These are phyloP conservation scores for Hartigia nigra DNA, from an alignment of 2,888 invertebrate species.

Conservation along the genomic window DNA sequence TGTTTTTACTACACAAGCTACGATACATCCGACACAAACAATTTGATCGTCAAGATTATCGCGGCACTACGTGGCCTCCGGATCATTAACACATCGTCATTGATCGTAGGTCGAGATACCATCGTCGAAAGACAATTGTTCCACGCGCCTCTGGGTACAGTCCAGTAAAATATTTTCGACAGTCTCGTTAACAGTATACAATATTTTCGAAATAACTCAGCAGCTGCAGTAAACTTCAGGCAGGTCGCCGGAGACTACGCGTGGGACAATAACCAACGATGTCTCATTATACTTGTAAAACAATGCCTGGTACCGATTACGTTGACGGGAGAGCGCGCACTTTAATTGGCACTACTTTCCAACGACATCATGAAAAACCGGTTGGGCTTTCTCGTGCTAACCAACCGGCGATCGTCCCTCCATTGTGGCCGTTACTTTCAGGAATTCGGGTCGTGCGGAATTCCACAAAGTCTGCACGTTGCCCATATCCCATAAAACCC, in stretches of 20 bases:
- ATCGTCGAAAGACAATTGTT: background rate
- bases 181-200: background rate
- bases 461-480: background rate
- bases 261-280: background rate
- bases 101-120: background rate
- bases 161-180: background rate
- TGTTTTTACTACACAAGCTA: background rate
- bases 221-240: background rate
- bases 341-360: slow-evolving; percentile 7
- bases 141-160: background rate
- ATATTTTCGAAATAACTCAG: background rate
- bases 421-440: background rate
- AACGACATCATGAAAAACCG: background rate
- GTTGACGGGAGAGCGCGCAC: background rate
- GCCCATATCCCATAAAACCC: background rate
- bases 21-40: background rate
- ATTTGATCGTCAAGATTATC: background rate
- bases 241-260: background rate
- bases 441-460: background rate
- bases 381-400: background rate
- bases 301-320: background rate
- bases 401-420: background rate
- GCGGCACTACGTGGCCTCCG: background rate
- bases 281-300: background rate
- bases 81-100: background rate